Evolutionary conservation across 2,113 vertebrate genomes (phyloP).

Genomic region (Rhinolophus ferrumequinum): DNA sequence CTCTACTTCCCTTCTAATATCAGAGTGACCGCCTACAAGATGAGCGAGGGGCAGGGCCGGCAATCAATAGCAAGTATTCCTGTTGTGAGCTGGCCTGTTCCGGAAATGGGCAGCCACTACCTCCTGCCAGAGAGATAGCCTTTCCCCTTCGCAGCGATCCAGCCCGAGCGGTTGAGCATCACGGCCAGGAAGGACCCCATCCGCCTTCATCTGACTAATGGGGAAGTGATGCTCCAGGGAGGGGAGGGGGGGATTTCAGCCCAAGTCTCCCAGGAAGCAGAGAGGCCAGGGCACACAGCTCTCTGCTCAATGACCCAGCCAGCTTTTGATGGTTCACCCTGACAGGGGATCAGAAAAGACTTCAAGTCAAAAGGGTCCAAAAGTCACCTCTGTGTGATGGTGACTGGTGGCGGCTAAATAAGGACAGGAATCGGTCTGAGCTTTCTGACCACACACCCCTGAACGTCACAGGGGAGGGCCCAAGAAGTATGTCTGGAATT

Average conservation of each 20-base stretch:
- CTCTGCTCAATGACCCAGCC: not conserved
- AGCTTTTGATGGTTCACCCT: not conserved
- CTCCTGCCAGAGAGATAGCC: slow-evolving; percentile 46
- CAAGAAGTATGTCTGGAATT: slow-evolving; percentile 67
- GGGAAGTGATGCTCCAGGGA: slow-evolving; percentile 27
- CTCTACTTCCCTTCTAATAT: slow-evolving; percentile 78
- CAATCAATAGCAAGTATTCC: slow-evolving; percentile 70
- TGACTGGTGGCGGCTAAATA: slow-evolving; percentile 50
- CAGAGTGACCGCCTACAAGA: slow-evolving; percentile 21
- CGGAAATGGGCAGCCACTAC: slow-evolving; percentile 71
- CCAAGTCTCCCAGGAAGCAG: not conserved
- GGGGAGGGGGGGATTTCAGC: no score
- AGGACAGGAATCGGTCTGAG: slow-evolving; percentile 49
- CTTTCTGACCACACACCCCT: slow-evolving; percentile 52
- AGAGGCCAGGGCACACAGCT: not conserved
- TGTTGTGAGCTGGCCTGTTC: slow-evolving; percentile 59
- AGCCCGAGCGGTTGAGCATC: not conserved
- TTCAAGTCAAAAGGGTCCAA: not conserved
- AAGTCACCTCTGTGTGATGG: not conserved
- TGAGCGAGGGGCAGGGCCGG: slow-evolving; percentile 62
- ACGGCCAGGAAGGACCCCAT: not conserved
- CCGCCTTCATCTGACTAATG: slow-evolving; percentile 55
- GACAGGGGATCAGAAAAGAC: not conserved
- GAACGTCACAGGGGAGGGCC: slow-evolving; percentile 52
- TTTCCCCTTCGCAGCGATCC: slow-evolving; percentile 63